Evolutionary conservation across 1,140 invertebrate species (phyloP).

Genomic region (Drosophila sproati): DNA sequence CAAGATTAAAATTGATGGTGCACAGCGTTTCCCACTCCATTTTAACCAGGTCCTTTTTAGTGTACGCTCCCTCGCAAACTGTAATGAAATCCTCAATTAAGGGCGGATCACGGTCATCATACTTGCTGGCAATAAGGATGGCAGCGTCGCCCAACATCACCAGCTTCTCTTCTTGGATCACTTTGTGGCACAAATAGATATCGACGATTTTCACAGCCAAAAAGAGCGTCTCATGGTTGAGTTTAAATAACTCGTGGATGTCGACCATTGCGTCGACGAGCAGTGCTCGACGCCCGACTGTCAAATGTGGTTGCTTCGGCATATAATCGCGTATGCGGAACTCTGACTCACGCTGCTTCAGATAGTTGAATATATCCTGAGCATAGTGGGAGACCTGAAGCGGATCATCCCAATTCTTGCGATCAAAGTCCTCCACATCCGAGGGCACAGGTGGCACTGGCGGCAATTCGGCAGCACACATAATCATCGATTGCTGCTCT

Average conservation of each 20-base stretch:
- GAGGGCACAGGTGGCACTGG: slow-evolving; percentile 85
- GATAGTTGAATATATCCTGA: slow-evolving; percentile 97
- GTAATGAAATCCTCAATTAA: slow-evolving; percentile 98
- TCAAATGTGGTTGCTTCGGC: slow-evolving; percentile 89
- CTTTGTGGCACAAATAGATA: slow-evolving; percentile 91
- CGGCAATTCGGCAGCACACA: slow-evolving; percentile 43
- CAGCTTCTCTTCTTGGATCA: slow-evolving; percentile 90
- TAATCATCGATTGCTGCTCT: slow-evolving; percentile 46
- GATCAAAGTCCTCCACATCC: slow-evolving; percentile 93
- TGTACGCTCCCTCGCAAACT: slow-evolving; percentile 97
- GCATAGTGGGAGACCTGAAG: slow-evolving; percentile 95
- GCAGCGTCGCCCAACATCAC: slow-evolving; percentile 96
- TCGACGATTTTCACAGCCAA: slow-evolving; percentile 98
- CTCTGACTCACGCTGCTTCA: slow-evolving; percentile 91
- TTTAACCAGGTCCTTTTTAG: slow-evolving; percentile 90
- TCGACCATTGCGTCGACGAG: slow-evolving; percentile 99
- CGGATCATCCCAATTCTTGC: slow-evolving; percentile 92
- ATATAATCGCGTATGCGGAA: slow-evolving; percentile 93
- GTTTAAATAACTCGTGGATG: slow-evolving; percentile 97
- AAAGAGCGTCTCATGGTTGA: slow-evolving; percentile 99
- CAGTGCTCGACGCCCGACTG: slow-evolving; percentile 94
- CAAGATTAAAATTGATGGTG: slow-evolving; percentile 94
- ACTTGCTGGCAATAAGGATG: slow-evolving; percentile 97
- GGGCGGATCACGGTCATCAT: slow-evolving; percentile 96
- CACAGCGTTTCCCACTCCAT: slow-evolving; percentile 97